Conservation (phyloP, 1,140 invertebrate species). For the Lanistes nyassanus region DNA sequence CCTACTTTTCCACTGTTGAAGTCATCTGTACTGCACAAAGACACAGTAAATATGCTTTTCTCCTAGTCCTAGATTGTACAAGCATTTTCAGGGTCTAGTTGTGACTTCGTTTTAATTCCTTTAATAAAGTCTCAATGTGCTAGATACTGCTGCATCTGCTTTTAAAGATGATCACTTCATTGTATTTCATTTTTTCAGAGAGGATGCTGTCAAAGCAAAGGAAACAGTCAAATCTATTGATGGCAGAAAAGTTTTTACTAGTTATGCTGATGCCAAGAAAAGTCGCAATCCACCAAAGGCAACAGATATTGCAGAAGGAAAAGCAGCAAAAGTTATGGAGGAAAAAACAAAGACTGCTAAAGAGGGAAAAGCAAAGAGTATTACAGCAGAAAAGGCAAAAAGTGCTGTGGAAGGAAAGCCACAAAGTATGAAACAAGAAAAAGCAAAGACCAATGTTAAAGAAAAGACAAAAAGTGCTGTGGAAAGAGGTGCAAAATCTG, state of each 20-base stretch:
- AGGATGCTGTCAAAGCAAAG: conserved; percentile 52
- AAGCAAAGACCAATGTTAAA: background rate
- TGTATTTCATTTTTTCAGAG: conserved; percentile 28
- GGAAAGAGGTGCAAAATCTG: conserved; percentile 13
- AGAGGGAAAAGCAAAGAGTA: background rate
- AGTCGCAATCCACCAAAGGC: conserved; percentile 29
- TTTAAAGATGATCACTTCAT: too few species aligned
- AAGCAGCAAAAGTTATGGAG: background rate
- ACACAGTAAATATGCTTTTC: too few species aligned
- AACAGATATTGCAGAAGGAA: conserved; percentile 10
- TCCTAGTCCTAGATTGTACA: too few species aligned
- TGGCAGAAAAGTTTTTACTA: conserved; percentile 40
- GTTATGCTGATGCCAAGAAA: conserved; percentile 46
- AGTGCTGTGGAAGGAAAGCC: background rate
- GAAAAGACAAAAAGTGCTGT: conserved; percentile 3
- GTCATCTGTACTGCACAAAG: too few species aligned
- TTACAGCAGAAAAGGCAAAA: background rate
- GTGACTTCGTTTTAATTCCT: too few species aligned
- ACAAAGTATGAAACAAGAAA: too few species aligned
- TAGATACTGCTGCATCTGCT: too few species aligned
- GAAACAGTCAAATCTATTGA: conserved; percentile 33
- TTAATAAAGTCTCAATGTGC: too few species aligned
- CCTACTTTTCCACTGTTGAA: too few species aligned
- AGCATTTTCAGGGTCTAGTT: too few species aligned
- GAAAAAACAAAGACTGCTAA: background rate